Evolutionary conservation across 2,797 vertebrate genomes (phyloP), one percentile per base, ranked within the genome.

Genomic region (Gadopsis bispinosus): DNA sequence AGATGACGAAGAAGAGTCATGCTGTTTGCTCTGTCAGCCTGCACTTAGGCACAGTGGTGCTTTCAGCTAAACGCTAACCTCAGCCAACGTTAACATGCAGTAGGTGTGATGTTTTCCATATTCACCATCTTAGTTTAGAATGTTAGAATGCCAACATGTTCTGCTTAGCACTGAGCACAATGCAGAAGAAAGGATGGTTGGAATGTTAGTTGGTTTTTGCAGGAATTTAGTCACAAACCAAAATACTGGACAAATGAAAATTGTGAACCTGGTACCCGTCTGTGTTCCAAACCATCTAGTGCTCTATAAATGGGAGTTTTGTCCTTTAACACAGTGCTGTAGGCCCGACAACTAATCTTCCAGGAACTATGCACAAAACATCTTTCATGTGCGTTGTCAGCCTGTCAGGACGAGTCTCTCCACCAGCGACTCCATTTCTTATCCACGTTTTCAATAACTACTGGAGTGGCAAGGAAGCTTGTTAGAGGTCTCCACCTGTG

Each of bases 401-500:
- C 9, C 22, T 29, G 2, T 45, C 19, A 62, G 1, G 41, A 45
- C 29, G 9, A 63, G 41, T 16, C 61, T 47, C 43, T 43, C 14
- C n/a, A 19, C 26, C 39, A 26, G 14, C 26, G n/a, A 26, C n/a
- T 41, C 13, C 22, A 62, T 39, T 19, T 41, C 35, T 68, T 7
- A 29, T 39, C n/a, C 16, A 29, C 16, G 41, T 43, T 69, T 54
- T 9, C 37, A 45, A 9, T 43, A 55, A 69, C 39, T 14, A 14
- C 17, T 8, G 3, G 22, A 20, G 39, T 31, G 39, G 11, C 53
- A 43, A 37, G 10, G 16, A 31, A 4, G 51, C 66, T 69, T 31
- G 66, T 68, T 55, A 41, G 35, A 41, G 12, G 8, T 20, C 51
- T 55, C 51, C 51, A 55, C 39, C 37, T 56, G 51, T 43, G 66